phyloP scores from a whole-genome alignment of 2,888 invertebrate genomes.

The Chrysolina oricalcia region DNA sequence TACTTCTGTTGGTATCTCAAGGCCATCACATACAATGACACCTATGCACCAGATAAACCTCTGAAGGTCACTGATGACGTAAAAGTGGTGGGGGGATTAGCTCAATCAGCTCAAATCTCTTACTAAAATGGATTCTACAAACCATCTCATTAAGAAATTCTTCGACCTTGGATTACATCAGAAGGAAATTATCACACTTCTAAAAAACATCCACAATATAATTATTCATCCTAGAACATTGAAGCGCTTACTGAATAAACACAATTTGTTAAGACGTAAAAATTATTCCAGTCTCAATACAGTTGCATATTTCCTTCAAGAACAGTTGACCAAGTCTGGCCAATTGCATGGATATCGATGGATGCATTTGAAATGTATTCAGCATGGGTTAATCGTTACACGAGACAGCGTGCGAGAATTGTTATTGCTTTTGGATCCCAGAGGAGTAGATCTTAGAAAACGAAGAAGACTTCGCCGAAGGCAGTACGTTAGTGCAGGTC shows the following conservation, averaged over 20 bases:
- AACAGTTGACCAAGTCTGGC: constrained; percentile 14
- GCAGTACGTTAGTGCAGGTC: constrained; percentile 46
- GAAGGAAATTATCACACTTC: constrained; percentile 30
- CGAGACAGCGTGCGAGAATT: constrained; percentile 29
- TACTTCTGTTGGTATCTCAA: too few relatives aligned
- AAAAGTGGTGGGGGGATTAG: too few relatives aligned
- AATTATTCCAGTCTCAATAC: constrained; percentile 22
- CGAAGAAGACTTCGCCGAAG: constrained; percentile 41
- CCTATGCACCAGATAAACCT: too few relatives aligned
- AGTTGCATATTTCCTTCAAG: constrained; percentile 20
- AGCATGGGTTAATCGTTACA: constrained; percentile 26
- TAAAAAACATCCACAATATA: constrained; percentile 26
- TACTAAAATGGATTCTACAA: constrained; percentile 22
- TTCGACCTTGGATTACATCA: constrained; percentile 30
- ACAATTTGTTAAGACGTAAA: constrained; percentile 31
- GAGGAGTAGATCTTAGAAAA: constrained; percentile 40
- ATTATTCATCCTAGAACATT: constrained; percentile 30
- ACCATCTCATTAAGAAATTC: constrained; percentile 22
- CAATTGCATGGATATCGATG: constrained; percentile 32
- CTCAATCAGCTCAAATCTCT: too few relatives aligned
- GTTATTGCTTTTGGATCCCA: constrained; percentile 24
- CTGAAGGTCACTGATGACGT: too few relatives aligned
- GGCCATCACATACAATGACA: too few relatives aligned
- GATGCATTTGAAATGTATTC: constrained; percentile 32
- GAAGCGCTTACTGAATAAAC: constrained; percentile 30